These are phyloP conservation scores for Protonemura montana DNA, from an alignment of 2,888 invertebrate genomes.

Conservation along the genomic window DNA sequence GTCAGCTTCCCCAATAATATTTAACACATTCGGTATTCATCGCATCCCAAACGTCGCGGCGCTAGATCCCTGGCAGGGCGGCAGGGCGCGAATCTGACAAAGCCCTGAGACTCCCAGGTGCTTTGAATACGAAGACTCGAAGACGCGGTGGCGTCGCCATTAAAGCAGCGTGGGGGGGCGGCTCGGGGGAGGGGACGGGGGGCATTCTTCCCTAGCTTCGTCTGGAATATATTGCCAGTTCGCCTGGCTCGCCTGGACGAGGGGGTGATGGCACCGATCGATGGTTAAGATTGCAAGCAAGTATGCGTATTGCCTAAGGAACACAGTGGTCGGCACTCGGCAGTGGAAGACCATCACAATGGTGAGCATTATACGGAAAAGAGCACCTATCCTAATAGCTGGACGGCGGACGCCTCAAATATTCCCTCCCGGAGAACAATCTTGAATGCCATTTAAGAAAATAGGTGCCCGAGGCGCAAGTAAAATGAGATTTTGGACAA, in stretches of 20 bases:
- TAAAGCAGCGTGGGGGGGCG: neutral
- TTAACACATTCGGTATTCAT: neutral
- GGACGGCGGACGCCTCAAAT: slow-evolving; percentile 4
- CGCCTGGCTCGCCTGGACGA: neutral
- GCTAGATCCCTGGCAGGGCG: neutral
- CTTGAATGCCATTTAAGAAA: slow-evolving; percentile 24
- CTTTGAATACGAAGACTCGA: slow-evolving; percentile 16
- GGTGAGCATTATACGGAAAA: slow-evolving; percentile 1
- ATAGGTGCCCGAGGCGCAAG: slow-evolving; percentile 15
- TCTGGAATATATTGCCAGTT: too few species aligned
- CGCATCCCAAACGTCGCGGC: neutral
- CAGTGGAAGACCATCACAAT: neutral
- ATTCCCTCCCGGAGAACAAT: slow-evolving; percentile 22
- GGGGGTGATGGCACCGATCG: slow-evolving; percentile 18
- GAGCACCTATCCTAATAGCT: slow-evolving; percentile 19
- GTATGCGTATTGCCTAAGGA: slow-evolving; percentile 5
- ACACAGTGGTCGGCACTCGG: neutral
- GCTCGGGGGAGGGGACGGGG: neutral
- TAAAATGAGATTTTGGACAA: slow-evolving; percentile 12
- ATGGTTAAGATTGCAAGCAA: slow-evolving; percentile 23
- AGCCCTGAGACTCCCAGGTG: neutral
- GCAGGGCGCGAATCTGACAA: neutral
- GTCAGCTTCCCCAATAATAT: slow-evolving; percentile 5
- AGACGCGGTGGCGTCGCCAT: neutral
- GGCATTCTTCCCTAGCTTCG: slow-evolving; percentile 2